Percentiles rank a stretch among this genome's conserved stretches.
Evolutionary conservation across 2,797 vertebrate species (phyloP).

Genomic region (Pteronotus mesoamericanus): DNA sequence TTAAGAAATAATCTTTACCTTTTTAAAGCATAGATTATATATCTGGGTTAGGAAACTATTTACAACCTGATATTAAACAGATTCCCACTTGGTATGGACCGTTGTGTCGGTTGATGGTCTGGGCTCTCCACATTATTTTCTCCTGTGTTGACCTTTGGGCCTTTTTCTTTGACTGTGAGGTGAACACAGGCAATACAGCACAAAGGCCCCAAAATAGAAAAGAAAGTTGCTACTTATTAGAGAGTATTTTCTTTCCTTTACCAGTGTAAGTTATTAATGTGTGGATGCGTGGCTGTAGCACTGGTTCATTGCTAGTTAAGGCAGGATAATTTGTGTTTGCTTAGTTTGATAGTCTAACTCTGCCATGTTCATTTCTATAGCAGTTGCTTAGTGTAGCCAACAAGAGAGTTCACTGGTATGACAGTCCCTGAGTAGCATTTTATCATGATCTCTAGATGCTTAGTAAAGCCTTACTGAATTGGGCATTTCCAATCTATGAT

Average conservation of each 20-base stretch:
- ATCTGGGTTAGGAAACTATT: background rate
- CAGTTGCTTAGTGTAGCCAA: background rate
- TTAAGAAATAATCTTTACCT: background rate
- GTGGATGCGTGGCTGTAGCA: background rate
- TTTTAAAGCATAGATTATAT: background rate
- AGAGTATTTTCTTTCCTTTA: background rate
- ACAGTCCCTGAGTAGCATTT: too few relatives aligned
- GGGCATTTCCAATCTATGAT: background rate
- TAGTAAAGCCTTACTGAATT: background rate
- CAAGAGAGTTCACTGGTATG: rapidly evolving
- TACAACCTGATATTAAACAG: background rate
- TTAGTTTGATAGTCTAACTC: background rate
- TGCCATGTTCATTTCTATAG: background rate
- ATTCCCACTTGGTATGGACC: background rate
- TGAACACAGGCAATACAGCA: background rate
- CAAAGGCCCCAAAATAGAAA: background rate
- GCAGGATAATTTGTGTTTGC: background rate
- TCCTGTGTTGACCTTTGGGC: background rate
- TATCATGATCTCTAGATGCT: background rate
- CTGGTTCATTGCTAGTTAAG: background rate
- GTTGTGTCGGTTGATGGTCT: background rate
- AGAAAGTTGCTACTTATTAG: background rate
- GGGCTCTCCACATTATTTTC: background rate
- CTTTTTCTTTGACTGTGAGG: background rate
- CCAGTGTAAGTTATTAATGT: background rate